Percentiles rank a stretch among this genome's conserved stretches.
phyloP scores from a whole-genome alignment of 2,797 vertebrate genomes.

The Lepidocolaptes lacrymiger region DNA sequence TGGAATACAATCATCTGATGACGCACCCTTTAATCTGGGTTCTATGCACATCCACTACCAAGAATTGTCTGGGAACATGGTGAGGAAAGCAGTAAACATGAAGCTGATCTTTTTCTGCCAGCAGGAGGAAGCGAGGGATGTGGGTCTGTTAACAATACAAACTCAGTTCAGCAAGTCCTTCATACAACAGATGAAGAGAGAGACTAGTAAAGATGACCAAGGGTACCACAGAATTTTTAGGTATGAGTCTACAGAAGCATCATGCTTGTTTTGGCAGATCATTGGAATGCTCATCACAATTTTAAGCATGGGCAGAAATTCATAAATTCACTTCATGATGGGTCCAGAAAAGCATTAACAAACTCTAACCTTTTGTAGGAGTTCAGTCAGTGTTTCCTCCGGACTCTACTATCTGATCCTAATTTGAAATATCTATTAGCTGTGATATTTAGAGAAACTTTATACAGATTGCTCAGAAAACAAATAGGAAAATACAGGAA shows the following conservation, averaged over 20 bases:
- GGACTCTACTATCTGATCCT: not conserved
- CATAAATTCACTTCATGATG: not conserved
- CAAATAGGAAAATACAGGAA: not conserved
- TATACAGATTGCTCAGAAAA: not conserved
- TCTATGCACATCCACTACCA: not conserved
- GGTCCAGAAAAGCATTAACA: not conserved
- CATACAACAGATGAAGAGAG: rapidly evolving
- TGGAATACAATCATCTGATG: not conserved
- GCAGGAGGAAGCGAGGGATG: not conserved
- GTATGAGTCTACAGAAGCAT: not conserved
- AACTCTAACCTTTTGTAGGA: not conserved
- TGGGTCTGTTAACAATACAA: not conserved
- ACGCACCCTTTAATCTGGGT: not conserved
- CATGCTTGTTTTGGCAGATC: not conserved
- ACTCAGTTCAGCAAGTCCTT: not conserved
- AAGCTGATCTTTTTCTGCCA: not conserved
- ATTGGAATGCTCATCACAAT: rapidly evolving
- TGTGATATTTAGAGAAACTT: not conserved
- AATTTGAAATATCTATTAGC: not conserved
- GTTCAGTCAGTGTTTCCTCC: not conserved
- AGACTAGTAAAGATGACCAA: not conserved
- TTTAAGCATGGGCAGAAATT: not conserved
- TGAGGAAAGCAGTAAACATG: not conserved
- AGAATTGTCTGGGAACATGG: not conserved
- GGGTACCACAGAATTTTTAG: not conserved